Evolutionary conservation across 2,888 invertebrate genomes (phyloP).

Genomic region (Pristionchus mayeri): DNA sequence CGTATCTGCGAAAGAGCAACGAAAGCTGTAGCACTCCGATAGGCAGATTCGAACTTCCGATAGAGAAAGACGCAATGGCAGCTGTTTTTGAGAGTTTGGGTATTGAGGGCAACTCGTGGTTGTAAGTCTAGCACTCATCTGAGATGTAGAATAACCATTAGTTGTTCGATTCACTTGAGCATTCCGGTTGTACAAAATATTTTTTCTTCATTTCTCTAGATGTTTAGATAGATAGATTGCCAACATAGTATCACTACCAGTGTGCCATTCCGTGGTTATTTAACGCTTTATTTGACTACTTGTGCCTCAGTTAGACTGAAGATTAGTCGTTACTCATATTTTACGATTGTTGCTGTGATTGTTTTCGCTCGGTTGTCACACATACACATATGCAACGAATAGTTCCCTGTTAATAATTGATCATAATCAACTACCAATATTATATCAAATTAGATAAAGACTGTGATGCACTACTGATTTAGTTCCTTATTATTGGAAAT

Average conservation of each 20-base stretch:
- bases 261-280: not conserved
- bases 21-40: not conserved
- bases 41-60: not conserved
- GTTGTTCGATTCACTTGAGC: not conserved
- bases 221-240: not conserved
- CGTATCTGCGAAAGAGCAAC: constrained; percentile 10
- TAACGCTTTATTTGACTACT: too few species aligned
- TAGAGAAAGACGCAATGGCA: constrained; percentile 21
- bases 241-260: not conserved
- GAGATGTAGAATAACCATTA: not conserved
- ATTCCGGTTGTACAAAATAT: not conserved
- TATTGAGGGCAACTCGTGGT: not conserved
- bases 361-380: not conserved
- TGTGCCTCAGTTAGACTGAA: too few species aligned
- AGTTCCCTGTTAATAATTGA: not conserved
- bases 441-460: constrained; percentile 9
- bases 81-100: constrained; percentile 30
- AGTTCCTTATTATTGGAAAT: not conserved
- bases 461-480: not conserved
- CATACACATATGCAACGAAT: constrained; percentile 13
- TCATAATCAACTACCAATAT: not conserved
- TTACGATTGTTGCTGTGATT: not conserved
- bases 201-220: not conserved
- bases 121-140: not conserved
- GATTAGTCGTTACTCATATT: not conserved